phyloP scores from a whole-genome alignment of 2,797 vertebrate species.

The Sebastes trivittatus region DNA sequence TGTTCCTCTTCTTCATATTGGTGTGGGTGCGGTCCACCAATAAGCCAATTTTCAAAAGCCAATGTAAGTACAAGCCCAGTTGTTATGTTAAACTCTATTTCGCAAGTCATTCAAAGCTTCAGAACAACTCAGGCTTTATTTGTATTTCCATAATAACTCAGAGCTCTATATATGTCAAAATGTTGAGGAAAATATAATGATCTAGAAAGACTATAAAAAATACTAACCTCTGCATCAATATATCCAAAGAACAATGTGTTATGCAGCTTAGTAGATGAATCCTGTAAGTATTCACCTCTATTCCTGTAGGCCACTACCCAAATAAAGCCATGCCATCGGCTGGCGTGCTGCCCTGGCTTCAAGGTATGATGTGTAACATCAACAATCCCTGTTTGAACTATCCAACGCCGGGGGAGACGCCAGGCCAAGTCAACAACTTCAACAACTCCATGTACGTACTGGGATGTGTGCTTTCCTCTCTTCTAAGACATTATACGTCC shows the following conservation, averaged over 20 bases:
- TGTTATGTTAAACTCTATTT: neutral
- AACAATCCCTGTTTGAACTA: slow-evolving; percentile 92
- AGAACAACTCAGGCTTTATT: neutral
- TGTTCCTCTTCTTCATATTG: slow-evolving; percentile 97
- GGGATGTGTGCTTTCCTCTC: neutral
- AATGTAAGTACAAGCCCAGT: slow-evolving; percentile 88
- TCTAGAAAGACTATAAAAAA: neutral
- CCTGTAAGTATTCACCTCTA: neutral
- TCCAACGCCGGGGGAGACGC: slow-evolving; percentile 93
- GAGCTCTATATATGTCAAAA: neutral
- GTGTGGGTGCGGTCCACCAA: slow-evolving; percentile 92
- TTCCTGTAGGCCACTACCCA: slow-evolving; percentile 91
- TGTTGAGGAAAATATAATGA: neutral
- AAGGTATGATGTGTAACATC: slow-evolving; percentile 95
- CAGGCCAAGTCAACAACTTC: slow-evolving; percentile 96
- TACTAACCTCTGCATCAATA: neutral
- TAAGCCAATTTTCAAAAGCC: slow-evolving; percentile 87
- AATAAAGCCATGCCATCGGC: slow-evolving; percentile 99
- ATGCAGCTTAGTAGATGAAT: neutral
- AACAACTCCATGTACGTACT: slow-evolving; percentile 91
- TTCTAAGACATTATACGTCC: neutral
- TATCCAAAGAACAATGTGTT: neutral
- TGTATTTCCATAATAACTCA: neutral
- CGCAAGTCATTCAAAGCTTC: no score
- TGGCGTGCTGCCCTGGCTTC: slow-evolving; percentile 94